Evolutionary conservation across 2,888 invertebrate species (phyloP), one percentile per base, ranked within the genome.

Genomic region (Eupithecia dodoneata): DNA sequence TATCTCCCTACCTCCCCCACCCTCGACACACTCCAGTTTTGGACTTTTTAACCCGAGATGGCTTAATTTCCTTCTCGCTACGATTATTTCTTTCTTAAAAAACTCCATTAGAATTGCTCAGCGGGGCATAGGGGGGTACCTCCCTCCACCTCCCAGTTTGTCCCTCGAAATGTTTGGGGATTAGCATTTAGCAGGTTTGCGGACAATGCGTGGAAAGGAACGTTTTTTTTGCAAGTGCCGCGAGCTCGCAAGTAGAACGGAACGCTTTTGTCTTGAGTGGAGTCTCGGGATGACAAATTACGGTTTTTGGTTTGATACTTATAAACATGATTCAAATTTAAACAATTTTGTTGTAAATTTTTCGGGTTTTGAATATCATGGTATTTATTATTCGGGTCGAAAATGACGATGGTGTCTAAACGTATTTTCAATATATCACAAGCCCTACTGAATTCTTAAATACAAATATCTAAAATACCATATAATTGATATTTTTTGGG

Each of bases 21-120:
- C 79, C 83, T 81, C 83, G 76, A 81, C 82, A 85, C 87, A 85
- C 90, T 87, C 87, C 86, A 87, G 85, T 91, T 91, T 91, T 90
- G 90, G 90, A 92, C 91, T 91, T 92, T 93, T 93, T 92, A 92
- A 91, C 90, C 91, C 91, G 90, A 93, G 93, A 93, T 92, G 93
- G 91, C 93, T 93, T 93, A 92, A 94, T 94, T 93, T 93, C 89
- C 91, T 90, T 88, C 88, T 88, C 87, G 84, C 87, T 84, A 85
- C 88, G 87, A 90, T 89, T 88, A 89, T 90, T 89, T 87, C 86
- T 89, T 91, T 89, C 91, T 91, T 90, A 83, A 88, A 90, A 91
- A 91, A 89, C 89, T 89, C 90, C 90, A 90, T 92, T 92, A 92
- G 89, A 86, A 89, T 86, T 84, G 88, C 83, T 87, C 84, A 83